These are phyloP conservation scores for Amaurobius ferox DNA, from an alignment of 2,888 invertebrate species.

Conservation along the genomic window DNA sequence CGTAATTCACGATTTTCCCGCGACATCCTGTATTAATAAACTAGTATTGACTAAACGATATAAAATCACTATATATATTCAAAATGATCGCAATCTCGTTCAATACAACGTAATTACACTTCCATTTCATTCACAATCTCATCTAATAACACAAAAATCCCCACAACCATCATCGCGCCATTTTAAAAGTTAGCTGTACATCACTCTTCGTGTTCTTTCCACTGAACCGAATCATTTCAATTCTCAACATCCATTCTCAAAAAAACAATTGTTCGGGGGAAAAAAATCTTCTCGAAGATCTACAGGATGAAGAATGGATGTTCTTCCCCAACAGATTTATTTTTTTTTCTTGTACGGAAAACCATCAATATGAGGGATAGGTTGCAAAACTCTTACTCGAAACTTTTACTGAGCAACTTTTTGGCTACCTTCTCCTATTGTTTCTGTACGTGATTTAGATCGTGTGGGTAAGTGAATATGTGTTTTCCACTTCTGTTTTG, in stretches of 20 bases:
- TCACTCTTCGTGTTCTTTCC: neutral
- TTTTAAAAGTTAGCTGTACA: neutral
- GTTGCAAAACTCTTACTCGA: neutral
- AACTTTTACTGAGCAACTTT: neutral
- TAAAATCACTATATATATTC: no score
- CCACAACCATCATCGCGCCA: no score
- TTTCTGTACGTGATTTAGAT: neutral
- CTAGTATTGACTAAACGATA: no score
- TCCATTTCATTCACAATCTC: no score
- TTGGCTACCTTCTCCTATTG: neutral
- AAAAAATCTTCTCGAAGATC: neutral
- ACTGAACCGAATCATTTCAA: neutral
- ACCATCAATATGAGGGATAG: neutral
- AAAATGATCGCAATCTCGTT: no score
- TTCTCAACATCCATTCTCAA: neutral
- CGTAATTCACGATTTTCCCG: no score
- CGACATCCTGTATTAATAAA: no score
- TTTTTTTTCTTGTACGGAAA: neutral
- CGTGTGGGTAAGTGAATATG: no score
- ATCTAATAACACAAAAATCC: no score
- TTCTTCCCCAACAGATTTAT: neutral
- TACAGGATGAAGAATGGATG: neutral
- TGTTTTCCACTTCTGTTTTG: no score
- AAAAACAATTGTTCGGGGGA: neutral
- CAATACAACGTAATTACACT: no score